Evolutionary conservation across 2,888 invertebrate species (phyloP), one percentile per base, ranked within the genome.

Genomic region (Morpho helenor): DNA sequence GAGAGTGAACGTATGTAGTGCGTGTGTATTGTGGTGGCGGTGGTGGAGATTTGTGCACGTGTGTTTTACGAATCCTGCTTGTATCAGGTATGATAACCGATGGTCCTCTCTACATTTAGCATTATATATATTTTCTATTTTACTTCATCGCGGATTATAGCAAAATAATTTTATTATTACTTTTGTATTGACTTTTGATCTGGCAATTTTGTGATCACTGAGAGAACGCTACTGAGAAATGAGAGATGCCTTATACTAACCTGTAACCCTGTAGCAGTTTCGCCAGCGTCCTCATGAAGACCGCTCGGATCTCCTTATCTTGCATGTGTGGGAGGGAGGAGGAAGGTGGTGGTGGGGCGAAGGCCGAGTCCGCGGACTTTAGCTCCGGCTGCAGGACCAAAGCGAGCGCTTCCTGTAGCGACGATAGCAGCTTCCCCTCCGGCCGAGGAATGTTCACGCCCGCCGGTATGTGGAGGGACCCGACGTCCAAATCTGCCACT

Each of bases 231-330:
- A 16, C 16, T 16, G 16, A 16, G 16, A 1, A 16, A 1, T 16
- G 16, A 16, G 16, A 16, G 16, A 16, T 16, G 16, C 1, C 16
- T 16, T 16, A 10, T 22, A 44, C 63, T 56, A 8, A 87, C 88
- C 88, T 84, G 80, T 96, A 97, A 44, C 98, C 99, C 81, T 98
- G 98, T 65, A 99, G 90, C 46, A 99, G 84, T 78, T 97, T 97
- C 47, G 98, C 97, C 81, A 99, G 95, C 52, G 97, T 93, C 68
- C 98, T 93, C 94, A 99, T 96, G 79, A 99, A 99, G 65, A 99
- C 96, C 8, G 99, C 98, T 46, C 99, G 91, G 65, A 99, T 95
- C 89, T 98, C 97, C 87, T 99, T 99, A 80, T 99, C 99, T 71
- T 96, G 84, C 91, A 96, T 94, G 62, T 94, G 92, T 53, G 96